phyloP scores from a whole-genome alignment of 2,888 invertebrate genomes.

The Venusia cambrica region DNA sequence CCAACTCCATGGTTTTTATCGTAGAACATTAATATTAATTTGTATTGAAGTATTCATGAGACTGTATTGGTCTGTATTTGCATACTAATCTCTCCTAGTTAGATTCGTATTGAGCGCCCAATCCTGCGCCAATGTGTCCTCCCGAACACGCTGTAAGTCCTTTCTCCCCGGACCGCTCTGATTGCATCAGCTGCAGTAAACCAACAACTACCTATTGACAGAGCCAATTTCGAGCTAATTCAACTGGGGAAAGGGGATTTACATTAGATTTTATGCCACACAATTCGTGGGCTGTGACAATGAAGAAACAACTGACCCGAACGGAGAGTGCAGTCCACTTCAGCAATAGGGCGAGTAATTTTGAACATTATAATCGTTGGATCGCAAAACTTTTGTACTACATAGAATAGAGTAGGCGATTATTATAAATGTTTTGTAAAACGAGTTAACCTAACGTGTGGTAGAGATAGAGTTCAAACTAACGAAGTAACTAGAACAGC shows the following conservation, averaged over 20 bases:
- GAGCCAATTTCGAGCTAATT: slow-evolving; percentile 38
- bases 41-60: slow-evolving; percentile 56
- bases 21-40: slow-evolving; percentile 69
- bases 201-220: slow-evolving; percentile 34
- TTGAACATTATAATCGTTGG: slow-evolving; percentile 67
- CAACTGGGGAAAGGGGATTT: slow-evolving; percentile 55
- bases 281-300: slow-evolving; percentile 48
- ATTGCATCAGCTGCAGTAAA: slow-evolving; percentile 32
- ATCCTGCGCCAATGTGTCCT: slow-evolving; percentile 51
- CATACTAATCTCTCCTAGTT: slow-evolving; percentile 77
- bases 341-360: slow-evolving; percentile 77
- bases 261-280: slow-evolving; percentile 34
- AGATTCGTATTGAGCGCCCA: slow-evolving; percentile 57
- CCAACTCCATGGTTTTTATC: slow-evolving; percentile 70
- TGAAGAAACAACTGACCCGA: slow-evolving; percentile 62
- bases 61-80: slow-evolving; percentile 64
- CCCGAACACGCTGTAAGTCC: slow-evolving; percentile 56
- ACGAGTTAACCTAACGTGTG: slow-evolving; percentile 55
- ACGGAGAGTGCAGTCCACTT: slow-evolving; percentile 62
- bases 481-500: slow-evolving; percentile 57
- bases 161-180: slow-evolving; percentile 55
- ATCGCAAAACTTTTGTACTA: slow-evolving; percentile 56
- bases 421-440: slow-evolving; percentile 46
- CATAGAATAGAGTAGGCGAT: slow-evolving; percentile 67
- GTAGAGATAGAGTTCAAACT: slow-evolving; percentile 57